These are phyloP conservation scores for Dipodomys spectabilis DNA, from an alignment of 2,113 vertebrate species.

Conservation along the genomic window DNA sequence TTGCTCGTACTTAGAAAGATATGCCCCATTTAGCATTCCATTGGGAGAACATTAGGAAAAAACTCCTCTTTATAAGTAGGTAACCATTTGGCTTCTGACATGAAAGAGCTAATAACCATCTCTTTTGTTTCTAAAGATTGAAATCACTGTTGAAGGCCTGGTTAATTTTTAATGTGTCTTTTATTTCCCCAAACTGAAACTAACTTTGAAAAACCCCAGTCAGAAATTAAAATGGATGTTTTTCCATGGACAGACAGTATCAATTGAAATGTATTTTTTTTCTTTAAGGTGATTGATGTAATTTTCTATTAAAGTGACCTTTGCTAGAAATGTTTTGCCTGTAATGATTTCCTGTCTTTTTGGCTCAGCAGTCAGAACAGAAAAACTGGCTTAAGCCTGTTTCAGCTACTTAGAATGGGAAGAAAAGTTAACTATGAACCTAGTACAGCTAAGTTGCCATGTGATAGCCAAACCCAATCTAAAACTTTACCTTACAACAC, in stretches of 20 bases:
- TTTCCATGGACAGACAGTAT: constrained; percentile 70
- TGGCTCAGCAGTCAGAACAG: constrained; percentile 87
- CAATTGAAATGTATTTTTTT: constrained; percentile 84
- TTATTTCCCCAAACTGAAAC: constrained; percentile 60
- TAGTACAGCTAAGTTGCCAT: constrained; percentile 49
- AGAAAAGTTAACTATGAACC: constrained; percentile 85
- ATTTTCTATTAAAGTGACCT: constrained; percentile 95
- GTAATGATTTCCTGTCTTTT: constrained; percentile 97
- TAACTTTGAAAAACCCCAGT: constrained; percentile 78
- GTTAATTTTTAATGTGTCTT: constrained; percentile 85
- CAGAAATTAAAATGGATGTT: constrained; percentile 79
- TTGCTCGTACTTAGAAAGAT: constrained; percentile 15
- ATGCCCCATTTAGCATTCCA: constrained; percentile 22
- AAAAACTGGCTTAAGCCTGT: constrained; percentile 84
- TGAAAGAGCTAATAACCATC: constrained; percentile 67
- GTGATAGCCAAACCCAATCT: neutral
- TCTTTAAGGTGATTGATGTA: constrained; percentile 93
- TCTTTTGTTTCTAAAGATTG: constrained; percentile 65
- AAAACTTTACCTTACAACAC: neutral
- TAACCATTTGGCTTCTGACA: constrained; percentile 60
- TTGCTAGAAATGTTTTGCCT: constrained; percentile 92
- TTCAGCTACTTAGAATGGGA: constrained; percentile 86
- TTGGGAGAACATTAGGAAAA: neutral
- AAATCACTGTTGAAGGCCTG: constrained; percentile 79
- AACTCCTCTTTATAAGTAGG: constrained; percentile 17